Conservation (phyloP, 2,888 invertebrate species). For the Caenorhabditis panamensis region DNA sequence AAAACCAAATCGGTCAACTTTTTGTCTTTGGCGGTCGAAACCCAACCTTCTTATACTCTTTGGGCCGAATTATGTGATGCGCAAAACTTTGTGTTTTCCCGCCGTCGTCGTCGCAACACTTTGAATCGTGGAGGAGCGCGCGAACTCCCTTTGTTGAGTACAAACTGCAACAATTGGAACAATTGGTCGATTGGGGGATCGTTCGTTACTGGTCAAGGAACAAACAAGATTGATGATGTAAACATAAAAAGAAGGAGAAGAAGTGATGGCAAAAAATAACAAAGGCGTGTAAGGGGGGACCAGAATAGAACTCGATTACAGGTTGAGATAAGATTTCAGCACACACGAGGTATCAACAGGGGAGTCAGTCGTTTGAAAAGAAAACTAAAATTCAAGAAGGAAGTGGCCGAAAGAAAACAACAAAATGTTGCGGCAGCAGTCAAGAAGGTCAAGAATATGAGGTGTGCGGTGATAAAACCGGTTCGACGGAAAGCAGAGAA, state of each 20-base stretch:
- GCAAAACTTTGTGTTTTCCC: background rate
- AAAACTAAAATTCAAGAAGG: constrained; percentile 12
- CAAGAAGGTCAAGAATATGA: constrained; percentile 58
- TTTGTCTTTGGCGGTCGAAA: constrained; percentile 26
- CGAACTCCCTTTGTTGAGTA: constrained; percentile 53
- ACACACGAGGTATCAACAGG: constrained; percentile 17
- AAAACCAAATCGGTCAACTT: constrained; percentile 30
- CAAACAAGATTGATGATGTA: background rate
- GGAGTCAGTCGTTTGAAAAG: constrained; percentile 1
- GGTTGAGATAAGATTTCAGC: constrained; percentile 46
- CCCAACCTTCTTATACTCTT: constrained; percentile 48
- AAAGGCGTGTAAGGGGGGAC: background rate
- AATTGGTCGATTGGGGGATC: background rate
- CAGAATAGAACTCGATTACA: constrained; percentile 42
- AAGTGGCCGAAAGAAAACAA: constrained; percentile 39
- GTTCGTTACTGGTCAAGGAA: constrained; percentile 26
- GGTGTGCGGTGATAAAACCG: constrained; percentile 51
- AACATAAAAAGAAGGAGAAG: constrained; percentile 29
- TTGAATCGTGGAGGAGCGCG: constrained; percentile 49
- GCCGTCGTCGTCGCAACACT: constrained; percentile 24
- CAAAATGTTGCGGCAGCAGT: constrained; percentile 40
- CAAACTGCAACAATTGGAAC: constrained; percentile 33
- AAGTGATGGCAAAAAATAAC: background rate
- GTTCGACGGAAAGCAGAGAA: constrained; percentile 21
- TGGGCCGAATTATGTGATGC: constrained; percentile 38